phyloP scores from a whole-genome alignment of 2,113 vertebrate genomes.

The Setophaga kirtlandii region DNA sequence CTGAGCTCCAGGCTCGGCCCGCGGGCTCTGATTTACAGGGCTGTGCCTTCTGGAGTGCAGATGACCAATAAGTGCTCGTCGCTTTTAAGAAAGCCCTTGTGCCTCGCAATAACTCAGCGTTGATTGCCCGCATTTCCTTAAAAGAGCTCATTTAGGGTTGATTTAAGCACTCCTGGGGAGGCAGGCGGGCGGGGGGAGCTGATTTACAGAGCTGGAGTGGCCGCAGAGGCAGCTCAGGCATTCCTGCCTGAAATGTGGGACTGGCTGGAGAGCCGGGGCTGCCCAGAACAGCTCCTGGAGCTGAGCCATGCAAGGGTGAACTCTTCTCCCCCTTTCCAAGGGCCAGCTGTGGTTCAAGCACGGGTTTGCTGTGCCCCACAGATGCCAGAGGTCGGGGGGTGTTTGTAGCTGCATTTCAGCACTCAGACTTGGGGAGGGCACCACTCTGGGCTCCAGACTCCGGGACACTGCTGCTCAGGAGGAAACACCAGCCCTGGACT shows the following conservation, averaged over 20 bases:
- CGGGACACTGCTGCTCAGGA: not conserved
- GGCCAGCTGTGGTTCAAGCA: not conserved
- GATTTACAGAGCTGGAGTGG: not conserved
- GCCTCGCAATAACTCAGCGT: slow-evolving; percentile 40
- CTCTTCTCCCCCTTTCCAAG: not conserved
- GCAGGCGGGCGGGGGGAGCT: not conserved
- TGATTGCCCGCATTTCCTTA: slow-evolving; percentile 62
- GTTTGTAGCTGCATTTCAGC: not conserved
- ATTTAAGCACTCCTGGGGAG: slow-evolving; percentile 53
- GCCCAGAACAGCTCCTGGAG: not conserved
- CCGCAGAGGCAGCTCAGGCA: not conserved
- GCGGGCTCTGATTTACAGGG: not conserved
- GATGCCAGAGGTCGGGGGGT: too few relatives aligned
- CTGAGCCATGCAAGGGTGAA: not conserved
- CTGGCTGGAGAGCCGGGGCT: not conserved
- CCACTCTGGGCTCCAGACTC: not conserved
- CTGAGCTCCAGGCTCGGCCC: not conserved
- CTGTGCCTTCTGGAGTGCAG: slow-evolving; percentile 30
- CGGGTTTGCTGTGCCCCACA: not conserved
- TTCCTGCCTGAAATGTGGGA: not conserved
- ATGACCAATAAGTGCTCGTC: slow-evolving; percentile 24
- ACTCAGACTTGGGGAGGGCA: not conserved
- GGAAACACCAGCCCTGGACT: not conserved
- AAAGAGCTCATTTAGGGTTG: slow-evolving; percentile 52
- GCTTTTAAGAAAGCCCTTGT: slow-evolving; percentile 46